Conservation (phyloP, 2,888 invertebrate species). For the Sympetrum striolatum region DNA sequence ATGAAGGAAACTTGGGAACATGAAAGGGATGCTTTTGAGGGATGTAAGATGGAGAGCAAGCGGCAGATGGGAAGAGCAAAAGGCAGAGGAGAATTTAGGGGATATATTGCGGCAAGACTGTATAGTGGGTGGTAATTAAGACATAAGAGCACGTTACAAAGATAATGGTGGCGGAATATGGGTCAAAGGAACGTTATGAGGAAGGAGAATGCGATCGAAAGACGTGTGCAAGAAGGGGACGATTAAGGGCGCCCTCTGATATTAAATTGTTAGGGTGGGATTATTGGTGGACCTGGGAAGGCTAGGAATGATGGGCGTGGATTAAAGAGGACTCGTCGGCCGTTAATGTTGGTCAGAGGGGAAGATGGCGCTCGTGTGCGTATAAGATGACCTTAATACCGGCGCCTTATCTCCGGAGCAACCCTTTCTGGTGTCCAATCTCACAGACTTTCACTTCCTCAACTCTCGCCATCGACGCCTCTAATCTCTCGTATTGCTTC, state of each 20-base stretch:
- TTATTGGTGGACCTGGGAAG: not conserved
- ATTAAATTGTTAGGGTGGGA: slow-evolving; percentile 35
- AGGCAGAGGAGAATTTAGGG: not conserved
- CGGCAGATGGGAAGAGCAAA: not conserved
- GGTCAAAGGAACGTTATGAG: not conserved
- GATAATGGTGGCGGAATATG: not conserved
- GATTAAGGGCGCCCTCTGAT: slow-evolving; percentile 24
- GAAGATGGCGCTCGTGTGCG: not conserved
- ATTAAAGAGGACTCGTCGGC: not conserved
- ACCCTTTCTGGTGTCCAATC: not conserved
- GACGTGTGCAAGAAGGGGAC: not conserved
- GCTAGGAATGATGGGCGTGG: not conserved
- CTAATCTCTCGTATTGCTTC: not conserved
- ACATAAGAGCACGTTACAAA: not conserved
- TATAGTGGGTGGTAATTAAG: too few species aligned
- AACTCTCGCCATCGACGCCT: not conserved
- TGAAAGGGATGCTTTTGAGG: not conserved
- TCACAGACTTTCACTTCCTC: not conserved
- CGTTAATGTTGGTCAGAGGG: not conserved
- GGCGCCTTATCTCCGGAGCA: not conserved
- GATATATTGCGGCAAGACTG: too few species aligned
- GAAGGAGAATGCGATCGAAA: not conserved
- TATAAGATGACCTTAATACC: not conserved
- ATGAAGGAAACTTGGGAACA: not conserved
- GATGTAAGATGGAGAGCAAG: not conserved